Conservation (phyloP, 2,797 vertebrate species). For the Ctenopoma kingsleyae region DNA sequence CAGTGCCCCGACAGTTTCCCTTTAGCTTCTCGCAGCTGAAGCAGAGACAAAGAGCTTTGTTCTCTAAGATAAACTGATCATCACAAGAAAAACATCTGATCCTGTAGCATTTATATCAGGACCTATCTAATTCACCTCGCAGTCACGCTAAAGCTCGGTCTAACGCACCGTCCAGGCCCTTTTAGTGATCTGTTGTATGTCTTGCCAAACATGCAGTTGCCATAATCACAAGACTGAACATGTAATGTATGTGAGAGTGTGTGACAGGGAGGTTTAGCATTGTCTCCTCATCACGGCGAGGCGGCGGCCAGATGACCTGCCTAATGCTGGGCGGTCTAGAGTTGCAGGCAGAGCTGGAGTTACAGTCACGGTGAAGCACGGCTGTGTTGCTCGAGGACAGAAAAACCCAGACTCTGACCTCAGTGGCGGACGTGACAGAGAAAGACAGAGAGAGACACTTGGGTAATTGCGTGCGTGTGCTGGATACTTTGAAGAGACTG, state of each 20-base stretch:
- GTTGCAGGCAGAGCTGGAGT: constrained; percentile 66
- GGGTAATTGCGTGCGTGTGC: constrained; percentile 48
- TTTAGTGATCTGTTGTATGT: constrained; percentile 20
- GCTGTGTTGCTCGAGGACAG: constrained; percentile 61
- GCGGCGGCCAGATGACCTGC: constrained; percentile 32
- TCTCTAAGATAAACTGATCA: constrained; percentile 57
- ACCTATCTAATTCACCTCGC: constrained; percentile 61
- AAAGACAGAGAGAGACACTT: constrained; percentile 48
- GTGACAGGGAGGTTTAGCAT: constrained; percentile 29
- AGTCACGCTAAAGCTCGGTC: constrained; percentile 55
- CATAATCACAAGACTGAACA: constrained; percentile 10
- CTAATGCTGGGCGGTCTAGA: constrained; percentile 36
- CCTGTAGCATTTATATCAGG: constrained; percentile 54
- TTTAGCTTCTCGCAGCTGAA: constrained; percentile 40
- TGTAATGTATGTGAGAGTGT: constrained; percentile 28
- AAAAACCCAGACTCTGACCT: constrained; percentile 71
- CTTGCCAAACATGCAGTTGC: neutral
- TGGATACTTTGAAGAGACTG: constrained; percentile 34
- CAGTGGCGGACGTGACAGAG: constrained; percentile 53
- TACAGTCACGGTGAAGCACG: constrained; percentile 42
- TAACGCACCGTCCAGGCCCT: constrained; percentile 32
- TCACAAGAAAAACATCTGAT: constrained; percentile 64
- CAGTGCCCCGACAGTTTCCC: constrained; percentile 25
- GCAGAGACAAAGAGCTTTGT: constrained; percentile 67
- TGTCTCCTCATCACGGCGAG: constrained; percentile 15